Base-by-base conservation (phyloP, 2,888 invertebrate genomes). In the Cylloceria caligata region DNA sequence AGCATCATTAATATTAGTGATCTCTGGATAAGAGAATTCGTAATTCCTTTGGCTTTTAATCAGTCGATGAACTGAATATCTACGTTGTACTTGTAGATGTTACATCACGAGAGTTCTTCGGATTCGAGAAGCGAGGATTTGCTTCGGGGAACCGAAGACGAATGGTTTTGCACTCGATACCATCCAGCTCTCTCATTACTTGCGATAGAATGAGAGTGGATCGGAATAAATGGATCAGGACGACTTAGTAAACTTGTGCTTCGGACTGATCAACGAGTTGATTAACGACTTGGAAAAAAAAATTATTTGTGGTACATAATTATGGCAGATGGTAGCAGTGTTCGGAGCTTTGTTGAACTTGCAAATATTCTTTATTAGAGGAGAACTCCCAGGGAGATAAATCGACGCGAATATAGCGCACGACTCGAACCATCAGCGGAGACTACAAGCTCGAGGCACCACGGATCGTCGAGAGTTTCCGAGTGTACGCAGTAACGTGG, bases 401-500 rank as follows among this genome's bases (percentile, higher is more conserved):
- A 73, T 49, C 75, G 45, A 34, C 24, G 36, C 2, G 64, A 39
- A 60, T 60, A 77, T 62, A 65, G 72, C n/a, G 76, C 55, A 72
- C 52, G 62, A 36, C 55, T 62, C 55, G 57, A 13, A 71, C 49
- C 71, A 49, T 74, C 60, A 42, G 49, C 42, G 19, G 49, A 45
- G 71, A 57, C 65, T 60, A 45, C 52, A 60, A 68, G 82, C 78
- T 79, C 34, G 24, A 42, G 74, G 79, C 65, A 75, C 60, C 75
- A 69, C 55, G 49, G 47, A 68, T 72, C 71, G 60, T 45, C 39
- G n/a, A 71, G 52, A 82, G 82, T 76, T 82, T 79, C 75, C 65
- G 71, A 72, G 76, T 73, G 65, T 79, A 83, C 76, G 57, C 65
- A 67, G 5, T 78, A 83, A 81, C 84, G 76, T 84, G 79, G 85